Evolutionary conservation across 2,113 vertebrate genomes (phyloP).

Genomic region (Rhea americana): DNA sequence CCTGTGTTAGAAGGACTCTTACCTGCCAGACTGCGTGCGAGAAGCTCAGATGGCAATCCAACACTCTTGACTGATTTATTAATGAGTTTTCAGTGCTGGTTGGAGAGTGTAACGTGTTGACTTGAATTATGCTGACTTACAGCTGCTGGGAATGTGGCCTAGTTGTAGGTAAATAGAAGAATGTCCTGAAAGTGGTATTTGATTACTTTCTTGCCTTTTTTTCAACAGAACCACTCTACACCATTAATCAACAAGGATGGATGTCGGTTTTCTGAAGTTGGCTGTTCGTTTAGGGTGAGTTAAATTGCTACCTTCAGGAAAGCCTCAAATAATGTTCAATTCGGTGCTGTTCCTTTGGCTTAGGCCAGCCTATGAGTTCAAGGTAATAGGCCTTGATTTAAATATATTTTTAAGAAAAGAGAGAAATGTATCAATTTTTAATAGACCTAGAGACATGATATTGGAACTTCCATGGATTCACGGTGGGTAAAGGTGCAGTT

Average conservation of each 20-base stretch:
- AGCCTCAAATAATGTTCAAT: neutral
- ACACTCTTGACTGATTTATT: neutral
- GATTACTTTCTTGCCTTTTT: neutral
- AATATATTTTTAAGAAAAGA: neutral
- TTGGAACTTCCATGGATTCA: neutral
- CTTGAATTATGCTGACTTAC: neutral
- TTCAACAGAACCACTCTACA: conserved; percentile 56
- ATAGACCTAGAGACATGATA: neutral
- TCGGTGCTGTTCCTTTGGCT: neutral
- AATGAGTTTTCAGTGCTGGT: neutral
- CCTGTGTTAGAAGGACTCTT: neutral
- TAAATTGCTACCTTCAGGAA: neutral
- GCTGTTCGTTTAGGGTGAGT: conserved; percentile 83
- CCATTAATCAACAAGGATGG: conserved; percentile 40
- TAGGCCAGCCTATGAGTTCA: neutral
- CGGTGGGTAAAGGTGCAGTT: neutral
- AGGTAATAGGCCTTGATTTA: neutral
- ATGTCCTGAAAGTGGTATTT: neutral
- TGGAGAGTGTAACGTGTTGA: neutral
- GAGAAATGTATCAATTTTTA: neutral
- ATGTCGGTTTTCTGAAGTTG: conserved; percentile 77
- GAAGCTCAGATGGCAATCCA: neutral
- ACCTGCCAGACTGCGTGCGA: neutral
- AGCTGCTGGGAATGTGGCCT: neutral
- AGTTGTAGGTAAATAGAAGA: neutral